A percentile compares a stretch with the other conserved stretches of the same genome.
These are phyloP conservation scores for Lamellibrachia columna DNA, from an alignment of 2,888 invertebrate genomes.

Conservation along the genomic window DNA sequence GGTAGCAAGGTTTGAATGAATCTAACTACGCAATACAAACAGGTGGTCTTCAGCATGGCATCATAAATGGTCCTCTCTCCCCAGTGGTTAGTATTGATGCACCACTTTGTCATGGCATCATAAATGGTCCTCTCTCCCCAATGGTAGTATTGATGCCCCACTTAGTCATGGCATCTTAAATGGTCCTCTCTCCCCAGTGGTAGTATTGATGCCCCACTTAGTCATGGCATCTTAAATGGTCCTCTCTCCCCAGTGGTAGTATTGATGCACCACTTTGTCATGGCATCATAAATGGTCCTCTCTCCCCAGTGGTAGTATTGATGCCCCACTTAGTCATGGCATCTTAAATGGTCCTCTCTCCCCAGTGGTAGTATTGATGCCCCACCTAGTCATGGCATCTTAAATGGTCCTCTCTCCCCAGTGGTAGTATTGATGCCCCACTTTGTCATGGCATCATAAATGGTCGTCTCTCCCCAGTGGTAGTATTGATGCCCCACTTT, in stretches of 20 bases:
- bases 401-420: neutral
- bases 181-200: too few relatives aligned
- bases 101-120: neutral
- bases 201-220: too few relatives aligned
- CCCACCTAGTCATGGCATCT: neutral
- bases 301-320: neutral
- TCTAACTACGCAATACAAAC: neutral
- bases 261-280: neutral
- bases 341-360: neutral
- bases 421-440: too few relatives aligned
- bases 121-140: too few relatives aligned
- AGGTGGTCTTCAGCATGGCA: neutral
- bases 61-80: neutral
- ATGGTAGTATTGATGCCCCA: too few relatives aligned
- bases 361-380: too few relatives aligned
- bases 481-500: neutral
- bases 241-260: neutral
- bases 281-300: neutral
- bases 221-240: neutral
- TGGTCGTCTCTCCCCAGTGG: neutral
- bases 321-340: neutral
- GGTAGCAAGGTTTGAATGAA: neutral
- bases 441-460: neutral
- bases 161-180: too few relatives aligned
- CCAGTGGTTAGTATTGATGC: neutral